Conservation (phyloP, 2,113 vertebrate species). For the Scartelaos histophorus region DNA sequence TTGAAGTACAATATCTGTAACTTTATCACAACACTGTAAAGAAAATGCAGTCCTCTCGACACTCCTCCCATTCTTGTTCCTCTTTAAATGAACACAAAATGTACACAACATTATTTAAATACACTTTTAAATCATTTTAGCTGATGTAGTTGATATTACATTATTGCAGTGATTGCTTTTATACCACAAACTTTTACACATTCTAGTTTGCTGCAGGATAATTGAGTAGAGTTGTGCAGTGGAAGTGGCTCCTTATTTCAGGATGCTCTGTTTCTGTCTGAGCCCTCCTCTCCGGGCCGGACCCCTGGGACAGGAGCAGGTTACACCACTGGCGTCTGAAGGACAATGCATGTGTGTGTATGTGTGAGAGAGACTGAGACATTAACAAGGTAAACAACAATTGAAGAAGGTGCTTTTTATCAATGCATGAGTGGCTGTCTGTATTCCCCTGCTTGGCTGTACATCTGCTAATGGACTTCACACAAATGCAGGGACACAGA, state of each 20-base stretch:
- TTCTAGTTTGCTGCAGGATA: slow-evolving; percentile 16
- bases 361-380: not conserved
- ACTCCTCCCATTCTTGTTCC: not conserved
- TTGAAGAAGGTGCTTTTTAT: slow-evolving; percentile 3
- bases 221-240: slow-evolving; percentile 20
- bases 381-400: slow-evolving; percentile 15
- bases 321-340: slow-evolving; percentile 65
- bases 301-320: slow-evolving; percentile 56
- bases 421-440: slow-evolving; percentile 2
- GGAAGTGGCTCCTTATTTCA: slow-evolving; percentile 37
- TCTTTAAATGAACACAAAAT: no score
- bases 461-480: not conserved
- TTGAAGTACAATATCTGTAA: not conserved
- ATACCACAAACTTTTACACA: not conserved
- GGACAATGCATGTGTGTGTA: slow-evolving; percentile 41
- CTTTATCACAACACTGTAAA: not conserved
- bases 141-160: not conserved
- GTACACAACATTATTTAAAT: no score
- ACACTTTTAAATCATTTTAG: not conserved
- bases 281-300: slow-evolving; percentile 22
- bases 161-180: not conserved
- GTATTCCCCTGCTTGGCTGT: not conserved
- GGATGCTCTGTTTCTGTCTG: slow-evolving; percentile 41
- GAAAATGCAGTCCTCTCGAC: not conserved
- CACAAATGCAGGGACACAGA: not conserved